These are phyloP conservation scores for Scatophagus argus DNA, from an alignment of 2,113 vertebrate genomes.

Conservation along the genomic window DNA sequence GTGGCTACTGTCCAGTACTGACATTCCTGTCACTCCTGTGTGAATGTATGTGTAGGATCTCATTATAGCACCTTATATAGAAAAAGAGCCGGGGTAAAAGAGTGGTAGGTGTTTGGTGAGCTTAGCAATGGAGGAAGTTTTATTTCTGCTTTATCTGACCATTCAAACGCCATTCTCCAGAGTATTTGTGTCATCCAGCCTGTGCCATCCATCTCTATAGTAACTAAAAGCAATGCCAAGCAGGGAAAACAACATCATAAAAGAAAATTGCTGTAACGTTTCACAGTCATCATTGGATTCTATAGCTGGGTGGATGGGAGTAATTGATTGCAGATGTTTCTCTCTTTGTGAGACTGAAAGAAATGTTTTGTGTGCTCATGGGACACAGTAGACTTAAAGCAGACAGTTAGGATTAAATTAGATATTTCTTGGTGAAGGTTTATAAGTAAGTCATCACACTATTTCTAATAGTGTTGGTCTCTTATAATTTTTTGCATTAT, in stretches of 20 bases:
- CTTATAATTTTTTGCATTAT: constrained; percentile 35
- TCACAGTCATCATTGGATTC: constrained; percentile 77
- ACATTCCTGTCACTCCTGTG: constrained; percentile 49
- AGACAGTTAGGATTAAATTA: constrained; percentile 63
- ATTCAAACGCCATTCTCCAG: constrained; percentile 1
- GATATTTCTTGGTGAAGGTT: constrained; percentile 60
- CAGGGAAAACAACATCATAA: constrained; percentile 76
- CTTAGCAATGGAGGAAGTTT: constrained; percentile 10
- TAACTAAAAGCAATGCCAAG: constrained; percentile 60
- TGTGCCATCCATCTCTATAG: constrained; percentile 64
- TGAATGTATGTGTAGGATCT: constrained; percentile 37
- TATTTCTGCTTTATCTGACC: not conserved
- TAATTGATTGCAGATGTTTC: constrained; percentile 78
- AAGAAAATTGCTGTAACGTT: constrained; percentile 70
- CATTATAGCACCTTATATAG: constrained; percentile 60
- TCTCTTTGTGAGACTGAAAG: constrained; percentile 66
- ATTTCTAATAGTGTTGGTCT: constrained; percentile 29
- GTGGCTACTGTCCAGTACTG: constrained; percentile 59
- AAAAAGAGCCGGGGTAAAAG: constrained; percentile 15
- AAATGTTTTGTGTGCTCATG: constrained; percentile 61
- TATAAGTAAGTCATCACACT: constrained; percentile 55
- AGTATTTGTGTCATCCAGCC: constrained; percentile 21
- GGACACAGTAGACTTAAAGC: constrained; percentile 54
- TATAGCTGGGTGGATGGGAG: constrained; percentile 72
- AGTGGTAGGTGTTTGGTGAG: constrained; percentile 16